Evolutionary conservation across 2,113 vertebrate species (phyloP).

Genomic region (Notothenia coriiceps): DNA sequence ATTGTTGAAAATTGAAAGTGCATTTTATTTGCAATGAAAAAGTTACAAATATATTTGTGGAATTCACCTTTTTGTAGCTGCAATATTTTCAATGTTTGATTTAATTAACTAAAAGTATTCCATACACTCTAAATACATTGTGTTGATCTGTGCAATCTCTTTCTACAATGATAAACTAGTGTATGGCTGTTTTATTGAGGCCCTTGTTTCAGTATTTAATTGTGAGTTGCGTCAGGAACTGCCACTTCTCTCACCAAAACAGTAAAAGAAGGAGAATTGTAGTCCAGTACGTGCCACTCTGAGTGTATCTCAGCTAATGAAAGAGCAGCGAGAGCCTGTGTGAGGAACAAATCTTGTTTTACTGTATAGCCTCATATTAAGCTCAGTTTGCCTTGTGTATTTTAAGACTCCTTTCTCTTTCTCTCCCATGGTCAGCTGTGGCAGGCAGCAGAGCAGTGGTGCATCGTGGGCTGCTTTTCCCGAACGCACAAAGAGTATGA

Average conservation of each 20-base stretch:
- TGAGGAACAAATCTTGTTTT: slow-evolving; percentile 44
- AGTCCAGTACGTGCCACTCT: slow-evolving; percentile 1
- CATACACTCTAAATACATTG: neutral
- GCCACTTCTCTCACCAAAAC: neutral
- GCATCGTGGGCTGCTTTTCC: slow-evolving; percentile 35
- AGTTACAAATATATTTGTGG: too few species aligned
- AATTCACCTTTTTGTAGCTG: neutral
- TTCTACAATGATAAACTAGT: neutral
- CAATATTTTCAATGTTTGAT: too few species aligned
- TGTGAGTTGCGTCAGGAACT: slow-evolving; percentile 14
- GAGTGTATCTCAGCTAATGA: slow-evolving; percentile 61
- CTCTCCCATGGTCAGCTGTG: slow-evolving; percentile 52
- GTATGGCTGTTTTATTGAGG: slow-evolving; percentile 4
- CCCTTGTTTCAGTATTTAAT: neutral
- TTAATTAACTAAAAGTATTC: too few species aligned
- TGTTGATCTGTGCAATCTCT: neutral
- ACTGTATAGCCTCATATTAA: slow-evolving; percentile 51
- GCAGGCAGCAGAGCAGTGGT: slow-evolving; percentile 30
- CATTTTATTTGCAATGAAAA: neutral
- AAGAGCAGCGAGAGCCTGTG: slow-evolving; percentile 50
- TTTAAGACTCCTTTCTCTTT: slow-evolving; percentile 55
- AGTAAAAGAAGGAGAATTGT: neutral
- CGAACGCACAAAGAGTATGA: slow-evolving; percentile 25
- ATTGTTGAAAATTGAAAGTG: neutral
- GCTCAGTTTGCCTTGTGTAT: slow-evolving; percentile 57